These are phyloP conservation scores for Ceyx melanurus DNA, from an alignment of 2,113 vertebrate species.

Conservation along the genomic window DNA sequence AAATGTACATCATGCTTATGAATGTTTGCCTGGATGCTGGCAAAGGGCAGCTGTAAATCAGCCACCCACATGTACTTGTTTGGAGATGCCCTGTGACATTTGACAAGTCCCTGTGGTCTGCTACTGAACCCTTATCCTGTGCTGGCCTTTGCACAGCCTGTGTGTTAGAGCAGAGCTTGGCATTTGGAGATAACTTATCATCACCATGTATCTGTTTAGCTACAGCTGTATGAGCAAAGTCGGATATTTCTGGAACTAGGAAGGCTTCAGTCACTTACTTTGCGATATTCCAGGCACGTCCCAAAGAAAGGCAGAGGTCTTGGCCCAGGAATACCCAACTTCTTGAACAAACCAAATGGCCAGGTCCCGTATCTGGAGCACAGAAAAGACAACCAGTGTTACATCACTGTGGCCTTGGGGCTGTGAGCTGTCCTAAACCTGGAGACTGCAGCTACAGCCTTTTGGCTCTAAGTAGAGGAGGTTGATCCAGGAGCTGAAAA, in stretches of 20 bases:
- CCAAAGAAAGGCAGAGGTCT: slow-evolving; percentile 82
- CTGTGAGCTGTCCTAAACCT: neutral
- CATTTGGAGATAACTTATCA: neutral
- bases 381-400: neutral
- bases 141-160: neutral
- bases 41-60: neutral
- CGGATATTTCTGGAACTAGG: neutral
- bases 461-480: neutral
- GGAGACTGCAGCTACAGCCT: neutral
- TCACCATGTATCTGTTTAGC: rapidly evolving
- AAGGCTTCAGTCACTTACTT: slow-evolving; percentile 56
- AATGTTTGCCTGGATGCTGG: neutral
- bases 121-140: neutral
- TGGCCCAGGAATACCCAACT: slow-evolving; percentile 80
- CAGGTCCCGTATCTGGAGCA: slow-evolving; percentile 77
- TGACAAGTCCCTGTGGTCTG: neutral
- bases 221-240: neutral
- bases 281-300: slow-evolving; percentile 59
- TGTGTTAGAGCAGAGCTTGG: neutral
- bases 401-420: rapidly evolving
- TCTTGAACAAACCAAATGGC: slow-evolving; percentile 78
- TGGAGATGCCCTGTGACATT: neutral
- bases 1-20: neutral
- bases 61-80: rapidly evolving
- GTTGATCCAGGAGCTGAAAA: neutral